phyloP scores from a whole-genome alignment of 35 echinoderm and acorn worm genomes.

The Ophiothrix spiculata region DNA sequence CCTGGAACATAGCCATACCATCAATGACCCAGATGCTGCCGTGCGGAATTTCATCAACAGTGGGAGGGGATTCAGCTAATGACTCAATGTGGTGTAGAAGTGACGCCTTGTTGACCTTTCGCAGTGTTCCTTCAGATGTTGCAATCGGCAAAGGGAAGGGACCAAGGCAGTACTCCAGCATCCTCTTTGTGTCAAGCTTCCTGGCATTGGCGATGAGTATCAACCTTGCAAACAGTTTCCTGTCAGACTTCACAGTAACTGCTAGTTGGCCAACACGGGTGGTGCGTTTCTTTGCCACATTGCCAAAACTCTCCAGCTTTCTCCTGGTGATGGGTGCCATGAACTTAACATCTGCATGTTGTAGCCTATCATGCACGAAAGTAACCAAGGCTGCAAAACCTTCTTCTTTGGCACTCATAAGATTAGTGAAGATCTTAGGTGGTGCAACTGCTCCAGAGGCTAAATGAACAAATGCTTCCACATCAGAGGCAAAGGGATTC shows the following conservation, averaged over 20 bases:
- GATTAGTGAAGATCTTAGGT: conserved; percentile 5
- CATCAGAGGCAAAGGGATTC: too few relatives aligned
- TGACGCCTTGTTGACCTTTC: not conserved
- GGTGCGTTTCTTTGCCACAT: not conserved
- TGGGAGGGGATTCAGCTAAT: not conserved
- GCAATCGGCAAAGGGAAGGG: conserved; percentile 6
- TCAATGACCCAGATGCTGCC: not conserved
- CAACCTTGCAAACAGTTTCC: not conserved
- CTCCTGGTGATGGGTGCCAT: not conserved
- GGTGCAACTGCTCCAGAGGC: too few relatives aligned
- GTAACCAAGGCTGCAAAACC: not conserved
- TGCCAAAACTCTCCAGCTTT: conserved; percentile 20
- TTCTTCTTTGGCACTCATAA: not conserved
- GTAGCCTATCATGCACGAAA: conserved; percentile 5
- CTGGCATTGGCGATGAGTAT: not conserved
- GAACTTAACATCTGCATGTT: conserved; percentile 9
- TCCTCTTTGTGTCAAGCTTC: not conserved
- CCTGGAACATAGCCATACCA: not conserved
- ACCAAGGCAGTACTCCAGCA: not conserved
- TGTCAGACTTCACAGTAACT: not conserved
- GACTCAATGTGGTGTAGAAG: not conserved
- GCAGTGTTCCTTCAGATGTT: not conserved
- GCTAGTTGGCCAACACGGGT: not conserved
- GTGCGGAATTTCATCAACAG: not conserved
- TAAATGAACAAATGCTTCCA: too few relatives aligned